phyloP scores from a whole-genome alignment of 2,888 invertebrate genomes.

The Xestobium rufovillosum region DNA sequence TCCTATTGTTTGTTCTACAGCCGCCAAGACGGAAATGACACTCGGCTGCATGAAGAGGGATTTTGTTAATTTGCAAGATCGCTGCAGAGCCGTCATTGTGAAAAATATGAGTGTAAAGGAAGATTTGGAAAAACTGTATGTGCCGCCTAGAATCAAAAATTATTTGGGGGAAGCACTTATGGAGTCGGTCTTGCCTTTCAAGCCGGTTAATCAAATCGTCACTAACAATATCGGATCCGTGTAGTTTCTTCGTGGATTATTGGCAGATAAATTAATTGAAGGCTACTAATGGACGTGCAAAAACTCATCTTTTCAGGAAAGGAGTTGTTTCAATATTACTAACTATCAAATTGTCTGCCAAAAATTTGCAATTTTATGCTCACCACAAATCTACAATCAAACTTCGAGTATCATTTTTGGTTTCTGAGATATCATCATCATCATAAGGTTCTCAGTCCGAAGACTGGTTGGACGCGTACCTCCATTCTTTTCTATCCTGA shows the following conservation, averaged over 20 bases:
- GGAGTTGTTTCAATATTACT: too few species aligned
- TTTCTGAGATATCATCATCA: too few species aligned
- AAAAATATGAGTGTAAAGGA: conserved; percentile 45
- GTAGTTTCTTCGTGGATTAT: conserved; percentile 13
- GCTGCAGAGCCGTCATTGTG: conserved; percentile 57
- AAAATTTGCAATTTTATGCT: too few species aligned
- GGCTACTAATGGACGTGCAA: too few species aligned
- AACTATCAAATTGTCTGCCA: too few species aligned
- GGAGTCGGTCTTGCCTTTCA: conserved; percentile 37
- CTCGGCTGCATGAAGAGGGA: conserved; percentile 53
- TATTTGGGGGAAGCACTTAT: conserved; percentile 52
- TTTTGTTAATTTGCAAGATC: conserved; percentile 61
- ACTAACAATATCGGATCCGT: conserved; percentile 20
- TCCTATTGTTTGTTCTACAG: conserved; percentile 65
- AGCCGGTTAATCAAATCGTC: conserved; percentile 34
- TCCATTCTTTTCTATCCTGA: too few species aligned
- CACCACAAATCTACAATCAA: too few species aligned
- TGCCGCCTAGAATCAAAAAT: conserved; percentile 51
- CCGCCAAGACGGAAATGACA: conserved; percentile 68
- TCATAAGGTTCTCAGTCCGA: too few species aligned
- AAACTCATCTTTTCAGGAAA: too few species aligned
- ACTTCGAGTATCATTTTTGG: too few species aligned
- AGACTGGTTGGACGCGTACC: too few species aligned
- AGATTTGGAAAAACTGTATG: conserved; percentile 49
- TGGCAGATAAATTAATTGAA: too few species aligned